A percentile compares a stretch with the other conserved stretches of the same genome.
Evolutionary conservation across 2,113 vertebrate genomes (phyloP).

Genomic region (Mohoua ochrocephala): DNA sequence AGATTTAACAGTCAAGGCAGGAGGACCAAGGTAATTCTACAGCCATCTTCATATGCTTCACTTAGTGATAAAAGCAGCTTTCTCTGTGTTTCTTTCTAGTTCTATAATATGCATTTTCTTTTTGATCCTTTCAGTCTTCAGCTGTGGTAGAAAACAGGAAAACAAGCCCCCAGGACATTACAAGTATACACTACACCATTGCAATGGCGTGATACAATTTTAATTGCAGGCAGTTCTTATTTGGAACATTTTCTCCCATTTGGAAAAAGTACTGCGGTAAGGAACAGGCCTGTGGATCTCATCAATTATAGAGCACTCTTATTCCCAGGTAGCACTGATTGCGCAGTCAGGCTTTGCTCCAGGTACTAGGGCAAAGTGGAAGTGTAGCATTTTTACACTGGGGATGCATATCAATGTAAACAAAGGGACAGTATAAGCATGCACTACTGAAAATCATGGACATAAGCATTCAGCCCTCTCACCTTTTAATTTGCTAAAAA

Average conservation of each 20-base stretch:
- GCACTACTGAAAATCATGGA: background rate
- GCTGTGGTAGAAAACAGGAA: background rate
- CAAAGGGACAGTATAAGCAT: background rate
- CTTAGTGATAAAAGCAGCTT: background rate
- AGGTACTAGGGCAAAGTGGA: background rate
- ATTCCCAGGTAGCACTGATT: background rate
- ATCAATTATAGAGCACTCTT: background rate
- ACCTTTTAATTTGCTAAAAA: conserved; percentile 21
- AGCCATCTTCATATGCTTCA: background rate
- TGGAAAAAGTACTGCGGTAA: background rate
- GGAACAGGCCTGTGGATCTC: background rate
- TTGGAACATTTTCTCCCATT: background rate
- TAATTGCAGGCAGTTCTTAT: background rate
- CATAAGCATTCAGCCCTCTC: background rate
- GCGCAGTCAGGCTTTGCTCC: background rate
- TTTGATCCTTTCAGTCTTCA: background rate
- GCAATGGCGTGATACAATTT: background rate
- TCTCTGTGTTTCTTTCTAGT: background rate
- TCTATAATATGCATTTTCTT: background rate
- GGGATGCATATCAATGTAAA: background rate
- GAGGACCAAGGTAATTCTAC: background rate
- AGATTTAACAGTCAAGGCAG: background rate
- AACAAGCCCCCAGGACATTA: background rate
- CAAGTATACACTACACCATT: background rate
- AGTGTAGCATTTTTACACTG: background rate